Percentiles rank a stretch among this genome's conserved stretches.
phyloP scores from a whole-genome alignment of 92 coral and sea anemone genomes.

The Phenganax marumi region DNA sequence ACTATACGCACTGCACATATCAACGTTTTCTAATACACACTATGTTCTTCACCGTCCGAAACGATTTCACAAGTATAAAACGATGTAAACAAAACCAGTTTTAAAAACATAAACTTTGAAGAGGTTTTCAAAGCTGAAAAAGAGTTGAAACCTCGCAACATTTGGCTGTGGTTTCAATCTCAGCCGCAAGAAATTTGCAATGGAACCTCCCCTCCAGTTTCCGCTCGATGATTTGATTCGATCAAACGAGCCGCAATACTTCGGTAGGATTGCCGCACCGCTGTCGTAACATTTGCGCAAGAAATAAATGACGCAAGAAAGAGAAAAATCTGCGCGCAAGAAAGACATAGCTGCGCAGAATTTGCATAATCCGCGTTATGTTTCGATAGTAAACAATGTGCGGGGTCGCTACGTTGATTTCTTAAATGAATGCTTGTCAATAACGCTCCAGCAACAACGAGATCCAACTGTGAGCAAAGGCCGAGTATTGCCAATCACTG shows the following conservation, averaged over 20 bases:
- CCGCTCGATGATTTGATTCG: slow-evolving; percentile 30
- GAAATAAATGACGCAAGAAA: neutral
- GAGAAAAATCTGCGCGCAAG: neutral
- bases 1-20: neutral
- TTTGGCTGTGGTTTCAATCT: slow-evolving; percentile 7
- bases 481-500: slow-evolving; percentile 33
- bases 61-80: neutral
- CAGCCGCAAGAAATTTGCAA: slow-evolving; percentile 15
- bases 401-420: slow-evolving; percentile 37
- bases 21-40: neutral
- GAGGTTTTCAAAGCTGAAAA: neutral
- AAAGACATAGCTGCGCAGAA: neutral
- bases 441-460: slow-evolving; percentile 23
- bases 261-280: slow-evolving; percentile 5
- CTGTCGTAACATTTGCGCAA: neutral
- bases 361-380: slow-evolving; percentile 26
- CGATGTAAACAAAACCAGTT: neutral
- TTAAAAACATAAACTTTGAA: neutral
- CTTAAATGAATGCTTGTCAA: slow-evolving; percentile 35
- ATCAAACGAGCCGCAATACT: slow-evolving; percentile 15
- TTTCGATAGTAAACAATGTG: slow-evolving; percentile 37
- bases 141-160: neutral
- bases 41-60: neutral
- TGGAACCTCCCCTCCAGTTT: slow-evolving; percentile 23
- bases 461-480: slow-evolving; percentile 40